Evolutionary conservation across 2,113 vertebrate species (phyloP), one percentile per base, ranked within the genome.

Genomic region (Anguilla rostrata): DNA sequence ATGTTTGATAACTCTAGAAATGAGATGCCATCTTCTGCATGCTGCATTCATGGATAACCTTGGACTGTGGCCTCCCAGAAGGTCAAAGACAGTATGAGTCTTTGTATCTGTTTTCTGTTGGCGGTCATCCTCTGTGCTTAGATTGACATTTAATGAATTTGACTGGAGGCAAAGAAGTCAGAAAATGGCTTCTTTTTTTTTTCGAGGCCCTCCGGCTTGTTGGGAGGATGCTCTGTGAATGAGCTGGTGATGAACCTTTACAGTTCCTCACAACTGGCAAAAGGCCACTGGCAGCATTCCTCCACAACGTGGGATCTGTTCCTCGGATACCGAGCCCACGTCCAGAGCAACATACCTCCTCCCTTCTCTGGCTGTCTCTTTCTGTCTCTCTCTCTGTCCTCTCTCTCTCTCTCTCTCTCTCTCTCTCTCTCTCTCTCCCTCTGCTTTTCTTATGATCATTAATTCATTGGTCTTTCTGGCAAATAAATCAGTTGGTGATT

Each of bases 391-490:
- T 22, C 56, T 39, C 75, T 40, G 4, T 39, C 29, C 49, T 80
- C 34, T 57, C 39, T 20, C 22, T 41, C 41, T 15, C 43, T 46
- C 43, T 57, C 39, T 49, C 66, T 8, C 43, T 8, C 43, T 57
- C 39, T 49, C 66, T 8, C 6, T 78, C 20, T 14, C 57, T 80
- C 16, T 4, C 49, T 80, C 34, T 57, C 39, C 11, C 22, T 41
- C 41, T 15, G 12, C 39, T 87, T 83, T 46, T 81, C 60, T 57
- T 87, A 43, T 83, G 86, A 78, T 83, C 49, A 88, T 63, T 81
- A 88, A 87, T 89, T 87, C n/a, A 87, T 85, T 63, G 78, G 39
- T 49, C 86, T 88, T 83, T 46, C 63, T 87, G n/a, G 15, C 22
- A 82, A 83, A 79, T 88, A 39, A 87, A 82, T 84, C 46, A 86